Base-by-base conservation (phyloP, 1,140 invertebrate species). In the Lasioglossum baleicum region DNA sequence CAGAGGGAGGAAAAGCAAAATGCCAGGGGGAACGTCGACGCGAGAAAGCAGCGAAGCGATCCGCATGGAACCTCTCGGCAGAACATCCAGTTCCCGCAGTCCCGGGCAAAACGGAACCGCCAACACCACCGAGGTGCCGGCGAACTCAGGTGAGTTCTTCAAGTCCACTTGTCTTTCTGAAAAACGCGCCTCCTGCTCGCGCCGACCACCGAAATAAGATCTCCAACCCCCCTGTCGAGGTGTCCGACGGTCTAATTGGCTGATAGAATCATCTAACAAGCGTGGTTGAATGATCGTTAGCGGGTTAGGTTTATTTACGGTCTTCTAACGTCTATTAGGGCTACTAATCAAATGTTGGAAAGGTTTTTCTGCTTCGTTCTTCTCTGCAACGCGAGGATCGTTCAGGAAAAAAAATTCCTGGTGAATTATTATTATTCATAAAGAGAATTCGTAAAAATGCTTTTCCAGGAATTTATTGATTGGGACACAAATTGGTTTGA, bases 1-100 rank as follows among this genome's bases (percentile, higher is more conserved):
- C 51, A 15, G 26, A 35, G 63, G 51, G 72, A 61, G 44, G 35
- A 40, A 53, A 51, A 79, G 79, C 40, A 88, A 89, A 72, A 92
- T 92, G 91, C 90, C 90, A 40, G 87, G 84, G 81, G 87, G 84
- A 68, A 89, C 85, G 2, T 90, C 90, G 20, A 91, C 89, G 58
- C 87, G 88, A 78, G 80, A 92, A 71, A 92, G 92, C 84, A 92
- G 91, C 83, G 92, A 93, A 64, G 91, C 88, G 11, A 93, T 93
- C 72, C 88, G 92, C 40, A 91, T 93, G 89, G 92, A 93, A 58
- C 92, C 92, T 5, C 68, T 93, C 20, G 90, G 91, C 31, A 89
- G 91, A 74, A 92, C 92, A 22, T 90, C 91, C 56, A 92, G 90
- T 76, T 90, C 90, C 1, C 79, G 90, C 10, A 89, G 88, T 67